Evolutionary conservation across 92 coral and sea anemone genomes (phyloP).

Genomic region (Actinostola sp.): DNA sequence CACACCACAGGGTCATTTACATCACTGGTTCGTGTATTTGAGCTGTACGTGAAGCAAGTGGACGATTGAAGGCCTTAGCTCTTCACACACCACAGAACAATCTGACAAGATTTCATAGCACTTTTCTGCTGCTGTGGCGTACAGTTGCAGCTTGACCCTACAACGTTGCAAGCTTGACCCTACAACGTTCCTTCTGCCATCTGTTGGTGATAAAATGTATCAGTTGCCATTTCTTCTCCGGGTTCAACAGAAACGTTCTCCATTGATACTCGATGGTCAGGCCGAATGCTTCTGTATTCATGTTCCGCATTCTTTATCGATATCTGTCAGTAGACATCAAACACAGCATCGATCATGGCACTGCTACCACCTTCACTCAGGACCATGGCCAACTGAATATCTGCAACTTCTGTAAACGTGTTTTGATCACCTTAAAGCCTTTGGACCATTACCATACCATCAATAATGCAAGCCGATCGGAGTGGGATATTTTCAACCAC

Average conservation of each 20-base stretch:
- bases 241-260: conserved; percentile 34
- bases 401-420: conserved; percentile 35
- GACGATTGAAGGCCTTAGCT: conserved; percentile 16
- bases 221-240: conserved; percentile 32
- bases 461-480: conserved; percentile 48
- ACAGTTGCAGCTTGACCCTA: conserved; percentile 18
- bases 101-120: conserved; percentile 5
- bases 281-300: conserved; percentile 37
- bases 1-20: no score
- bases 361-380: conserved; percentile 31
- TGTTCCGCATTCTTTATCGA: conserved; percentile 41
- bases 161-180: conserved; percentile 7
- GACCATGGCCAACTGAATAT: conserved; percentile 25
- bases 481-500: conserved; percentile 35
- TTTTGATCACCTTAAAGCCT: conserved; percentile 48
- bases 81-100: neutral
- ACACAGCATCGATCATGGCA: conserved; percentile 41
- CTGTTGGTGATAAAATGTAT: conserved; percentile 15
- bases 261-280: conserved; percentile 37
- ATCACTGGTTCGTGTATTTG: no score
- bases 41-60: no score
- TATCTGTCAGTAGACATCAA: conserved; percentile 37
- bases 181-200: conserved; percentile 28
- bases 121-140: conserved; percentile 20
- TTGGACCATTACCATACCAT: conserved; percentile 47